Base-by-base conservation (phyloP, 1,140 invertebrate species). In the Heliothis subflexa region DNA sequence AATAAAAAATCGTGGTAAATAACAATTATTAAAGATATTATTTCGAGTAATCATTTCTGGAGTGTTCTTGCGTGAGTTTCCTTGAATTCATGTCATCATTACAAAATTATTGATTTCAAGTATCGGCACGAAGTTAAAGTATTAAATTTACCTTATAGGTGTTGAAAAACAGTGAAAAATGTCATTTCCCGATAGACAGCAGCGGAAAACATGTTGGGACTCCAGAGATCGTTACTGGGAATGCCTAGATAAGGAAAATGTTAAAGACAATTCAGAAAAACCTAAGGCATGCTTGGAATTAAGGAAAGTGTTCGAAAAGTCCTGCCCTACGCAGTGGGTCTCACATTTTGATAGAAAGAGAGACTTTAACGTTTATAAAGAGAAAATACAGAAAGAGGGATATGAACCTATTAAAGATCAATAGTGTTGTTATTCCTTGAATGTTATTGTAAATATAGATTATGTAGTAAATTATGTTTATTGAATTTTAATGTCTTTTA, bases 261-360 rank as follows among this genome's bases (percentile, higher is more conserved):
- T 95, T 72, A 93, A 94, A 89, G 94, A 95, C 83, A 91, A 83
- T 83, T 85, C 92, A 49, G 83, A 91, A 49, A 88, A 85, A 66
- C 95, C 95, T 10, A 95, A 95, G 81, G 95, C 96, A 71, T 99
- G 98, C 94, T 88, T 94, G 80, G 95, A 97, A 88, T 93, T 97
- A 81, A 96, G 98, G 77, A 96, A 97, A 94, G 71, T 96, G 21
- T 99, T 98, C 95, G 98, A 98, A 95, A 95, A 96, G 68, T 96
- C 96, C 16, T 99, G 98, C 91, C 97, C 98, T n/a, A 91, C 96
- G 14, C 96, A 97, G 92, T 99, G 98, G 98, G 98, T 99, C 12
- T 98, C 98, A 94, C 98, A 99, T 95, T 99, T 99, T 95, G 98
- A 99, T 95, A 96, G 97, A 87, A 98, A 98, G 93, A 92, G 97